Conservation (phyloP, 2,113 vertebrate species). For the Galeopterus variegatus region DNA sequence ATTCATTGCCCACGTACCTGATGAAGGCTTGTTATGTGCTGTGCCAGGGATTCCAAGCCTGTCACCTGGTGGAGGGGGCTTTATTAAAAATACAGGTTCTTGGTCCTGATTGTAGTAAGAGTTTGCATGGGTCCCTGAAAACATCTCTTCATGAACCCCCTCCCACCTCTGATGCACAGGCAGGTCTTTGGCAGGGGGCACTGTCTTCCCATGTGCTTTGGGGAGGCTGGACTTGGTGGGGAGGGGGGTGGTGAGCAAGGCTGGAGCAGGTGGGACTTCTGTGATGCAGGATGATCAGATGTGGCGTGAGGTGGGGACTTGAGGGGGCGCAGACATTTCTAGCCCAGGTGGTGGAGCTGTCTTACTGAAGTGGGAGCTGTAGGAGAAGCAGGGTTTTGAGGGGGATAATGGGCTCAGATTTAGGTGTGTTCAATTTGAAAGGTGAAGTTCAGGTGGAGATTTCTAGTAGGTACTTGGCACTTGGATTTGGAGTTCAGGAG, state of each 20-base stretch:
- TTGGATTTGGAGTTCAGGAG: background rate
- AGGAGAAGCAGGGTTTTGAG: background rate
- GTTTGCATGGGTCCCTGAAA: background rate
- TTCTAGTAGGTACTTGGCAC: fast-evolving
- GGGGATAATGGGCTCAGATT: background rate
- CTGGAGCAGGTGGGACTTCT: background rate
- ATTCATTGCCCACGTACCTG: fast-evolving
- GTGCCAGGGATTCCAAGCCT: background rate
- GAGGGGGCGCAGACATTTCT: background rate
- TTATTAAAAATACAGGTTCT: background rate
- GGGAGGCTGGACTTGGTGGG: fast-evolving
- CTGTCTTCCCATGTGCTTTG: background rate
- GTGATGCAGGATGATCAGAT: background rate
- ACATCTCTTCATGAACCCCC: fast-evolving
- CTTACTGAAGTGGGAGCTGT: background rate
- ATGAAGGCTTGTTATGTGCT: fast-evolving
- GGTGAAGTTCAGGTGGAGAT: too few species aligned
- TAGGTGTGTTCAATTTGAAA: fast-evolving
- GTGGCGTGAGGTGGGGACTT: background rate
- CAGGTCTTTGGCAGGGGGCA: background rate
- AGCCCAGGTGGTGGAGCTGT: background rate
- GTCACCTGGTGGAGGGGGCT: background rate
- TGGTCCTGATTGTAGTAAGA: background rate
- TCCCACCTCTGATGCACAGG: fast-evolving
- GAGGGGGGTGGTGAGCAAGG: too few species aligned